Conservation (phyloP, 1,140 invertebrate species). For the Vollenhovia emeryi region DNA sequence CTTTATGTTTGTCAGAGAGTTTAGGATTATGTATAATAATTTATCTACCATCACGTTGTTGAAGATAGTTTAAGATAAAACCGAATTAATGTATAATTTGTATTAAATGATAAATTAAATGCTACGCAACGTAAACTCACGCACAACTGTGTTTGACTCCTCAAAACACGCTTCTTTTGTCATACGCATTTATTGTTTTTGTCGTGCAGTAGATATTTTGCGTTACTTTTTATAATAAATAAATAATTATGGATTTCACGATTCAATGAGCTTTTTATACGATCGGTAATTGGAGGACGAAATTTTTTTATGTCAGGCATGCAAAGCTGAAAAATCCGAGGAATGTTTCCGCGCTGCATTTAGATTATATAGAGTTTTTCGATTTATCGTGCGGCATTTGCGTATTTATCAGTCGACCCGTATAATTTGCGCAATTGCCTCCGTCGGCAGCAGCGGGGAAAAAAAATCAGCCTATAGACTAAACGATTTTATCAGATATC, state of each 20-base stretch:
- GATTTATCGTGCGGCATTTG: slow-evolving; percentile 48
- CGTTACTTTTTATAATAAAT: neutral
- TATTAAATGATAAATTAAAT: too few relatives aligned
- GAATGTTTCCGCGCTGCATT: neutral
- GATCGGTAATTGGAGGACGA: neutral
- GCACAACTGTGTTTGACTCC: too few relatives aligned
- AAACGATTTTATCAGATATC: slow-evolving; percentile 57
- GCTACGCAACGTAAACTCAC: too few relatives aligned
- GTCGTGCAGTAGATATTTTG: neutral
- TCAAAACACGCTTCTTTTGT: too few relatives aligned
- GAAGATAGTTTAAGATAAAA: too few relatives aligned
- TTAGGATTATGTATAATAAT: too few relatives aligned
- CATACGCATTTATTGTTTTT: neutral
- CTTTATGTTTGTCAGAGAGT: too few relatives aligned
- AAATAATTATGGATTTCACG: neutral
- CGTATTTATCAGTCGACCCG: slow-evolving; percentile 36
- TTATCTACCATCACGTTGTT: too few relatives aligned
- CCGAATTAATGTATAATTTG: too few relatives aligned
- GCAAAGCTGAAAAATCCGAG: slow-evolving; percentile 20
- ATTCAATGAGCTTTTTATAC: neutral
- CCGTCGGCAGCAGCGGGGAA: neutral
- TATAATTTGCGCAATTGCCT: slow-evolving; percentile 53
- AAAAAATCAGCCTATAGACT: slow-evolving; percentile 11
- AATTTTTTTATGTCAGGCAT: neutral
- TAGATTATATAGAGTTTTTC: slow-evolving; percentile 30